These are phyloP conservation scores for Nebria salina DNA, from an alignment of 2,888 invertebrate species.

Conservation along the genomic window DNA sequence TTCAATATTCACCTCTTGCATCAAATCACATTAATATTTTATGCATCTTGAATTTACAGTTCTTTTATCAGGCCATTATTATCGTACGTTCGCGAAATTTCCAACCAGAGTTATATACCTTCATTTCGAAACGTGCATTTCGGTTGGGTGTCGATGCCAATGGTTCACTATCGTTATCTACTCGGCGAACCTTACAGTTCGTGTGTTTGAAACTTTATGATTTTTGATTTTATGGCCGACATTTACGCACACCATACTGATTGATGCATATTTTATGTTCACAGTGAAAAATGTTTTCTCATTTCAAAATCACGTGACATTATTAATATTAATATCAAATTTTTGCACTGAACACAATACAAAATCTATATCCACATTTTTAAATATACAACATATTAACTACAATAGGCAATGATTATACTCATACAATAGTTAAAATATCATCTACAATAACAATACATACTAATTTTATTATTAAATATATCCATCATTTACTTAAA, in stretches of 20 bases:
- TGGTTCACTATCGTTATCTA: background rate
- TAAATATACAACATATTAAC: no score
- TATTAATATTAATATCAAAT: no score
- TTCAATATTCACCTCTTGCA: conserved; percentile 37
- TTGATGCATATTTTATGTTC: background rate
- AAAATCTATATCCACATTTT: no score
- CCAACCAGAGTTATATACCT: background rate
- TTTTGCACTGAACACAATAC: no score
- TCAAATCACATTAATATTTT: conserved; percentile 43
- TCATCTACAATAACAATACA: no score
- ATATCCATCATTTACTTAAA: no score
- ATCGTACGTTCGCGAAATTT: conserved; percentile 28
- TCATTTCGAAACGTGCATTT: background rate
- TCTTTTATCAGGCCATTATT: conserved; percentile 40
- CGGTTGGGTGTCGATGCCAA: background rate
- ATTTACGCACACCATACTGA: background rate
- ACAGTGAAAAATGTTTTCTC: no score
- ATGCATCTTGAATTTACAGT: conserved; percentile 44
- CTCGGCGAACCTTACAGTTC: background rate
- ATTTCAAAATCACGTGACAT: no score
- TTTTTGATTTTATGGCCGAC: background rate
- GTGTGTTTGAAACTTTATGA: background rate
- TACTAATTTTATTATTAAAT: no score
- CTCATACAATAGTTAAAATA: no score
- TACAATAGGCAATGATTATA: no score